These are phyloP conservation scores for Brachirus orientalis DNA, from an alignment of 2,113 vertebrate species.

Conservation along the genomic window DNA sequence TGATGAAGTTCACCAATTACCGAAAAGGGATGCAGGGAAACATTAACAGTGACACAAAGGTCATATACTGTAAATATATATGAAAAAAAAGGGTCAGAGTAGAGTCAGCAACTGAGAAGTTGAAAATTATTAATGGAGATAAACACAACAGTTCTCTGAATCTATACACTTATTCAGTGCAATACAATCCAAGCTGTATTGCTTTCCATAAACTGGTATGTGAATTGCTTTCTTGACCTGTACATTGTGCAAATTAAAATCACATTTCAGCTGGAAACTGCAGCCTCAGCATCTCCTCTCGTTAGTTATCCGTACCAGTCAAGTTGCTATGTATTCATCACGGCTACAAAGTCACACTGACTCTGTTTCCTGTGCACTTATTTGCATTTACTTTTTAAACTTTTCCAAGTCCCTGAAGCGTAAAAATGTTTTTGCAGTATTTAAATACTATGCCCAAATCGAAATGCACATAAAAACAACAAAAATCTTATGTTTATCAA, in stretches of 20 bases:
- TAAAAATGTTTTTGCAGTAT: too few species aligned
- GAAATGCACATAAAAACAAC: too few species aligned
- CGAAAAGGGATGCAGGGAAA: neutral
- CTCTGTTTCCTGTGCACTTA: neutral
- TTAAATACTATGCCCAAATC: too few species aligned
- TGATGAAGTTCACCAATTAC: neutral
- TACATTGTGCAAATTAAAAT: conserved; percentile 25
- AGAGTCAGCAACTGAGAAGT: neutral
- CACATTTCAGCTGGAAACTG: conserved; percentile 20
- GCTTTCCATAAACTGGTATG: conserved; percentile 4
- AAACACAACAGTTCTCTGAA: neutral
- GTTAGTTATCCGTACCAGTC: conserved; percentile 19
- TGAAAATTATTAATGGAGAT: conserved; percentile 6
- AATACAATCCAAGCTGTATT: conserved; percentile 5
- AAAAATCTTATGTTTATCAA: neutral
- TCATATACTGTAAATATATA: neutral
- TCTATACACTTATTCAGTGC: neutral
- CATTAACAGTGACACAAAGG: neutral
- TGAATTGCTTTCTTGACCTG: conserved; percentile 12
- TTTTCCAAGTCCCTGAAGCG: neutral
- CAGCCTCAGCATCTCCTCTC: conserved; percentile 23
- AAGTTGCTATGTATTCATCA: neutral
- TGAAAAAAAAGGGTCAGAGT: neutral
- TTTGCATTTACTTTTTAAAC: neutral
- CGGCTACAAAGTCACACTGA: neutral